A percentile compares a stretch with the other conserved stretches of the same genome.
These are phyloP conservation scores for Sorex maritimensis DNA, from an alignment of 2,797 vertebrate genomes.

Conservation along the genomic window DNA sequence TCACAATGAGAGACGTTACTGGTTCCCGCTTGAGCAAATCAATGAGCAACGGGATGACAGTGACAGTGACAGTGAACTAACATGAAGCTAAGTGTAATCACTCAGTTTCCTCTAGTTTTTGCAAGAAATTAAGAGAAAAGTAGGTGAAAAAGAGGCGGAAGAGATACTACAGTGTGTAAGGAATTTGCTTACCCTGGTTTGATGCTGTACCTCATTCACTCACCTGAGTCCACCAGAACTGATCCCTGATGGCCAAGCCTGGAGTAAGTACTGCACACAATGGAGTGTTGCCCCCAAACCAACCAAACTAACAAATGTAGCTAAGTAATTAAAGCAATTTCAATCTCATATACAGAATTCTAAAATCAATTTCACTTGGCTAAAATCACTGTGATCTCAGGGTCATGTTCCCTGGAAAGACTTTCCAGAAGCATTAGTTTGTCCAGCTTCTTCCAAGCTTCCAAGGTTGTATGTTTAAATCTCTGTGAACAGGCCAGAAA, in stretches of 20 bases:
- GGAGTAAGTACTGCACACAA: too few relatives aligned
- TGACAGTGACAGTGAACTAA: background rate
- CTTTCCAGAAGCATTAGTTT: background rate
- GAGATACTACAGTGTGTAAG: too few relatives aligned
- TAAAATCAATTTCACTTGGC: conserved; percentile 20
- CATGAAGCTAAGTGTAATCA: background rate
- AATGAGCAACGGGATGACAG: too few relatives aligned
- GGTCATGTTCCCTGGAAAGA: fast-evolving
- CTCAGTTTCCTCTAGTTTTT: background rate
- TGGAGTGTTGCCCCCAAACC: too few relatives aligned
- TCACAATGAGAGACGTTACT: too few relatives aligned
- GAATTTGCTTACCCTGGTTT: too few relatives aligned
- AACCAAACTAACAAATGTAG: background rate
- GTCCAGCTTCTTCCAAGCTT: background rate
- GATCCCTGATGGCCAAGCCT: too few relatives aligned
- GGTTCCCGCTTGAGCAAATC: too few relatives aligned
- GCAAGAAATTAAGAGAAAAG: background rate
- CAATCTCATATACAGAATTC: background rate
- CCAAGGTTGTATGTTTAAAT: background rate
- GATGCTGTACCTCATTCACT: too few relatives aligned
- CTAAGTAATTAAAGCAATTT: background rate
- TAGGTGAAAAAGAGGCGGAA: too few relatives aligned
- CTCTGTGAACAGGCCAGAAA: background rate
- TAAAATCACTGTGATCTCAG: background rate
- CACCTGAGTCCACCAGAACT: too few relatives aligned